These are phyloP conservation scores for Champsocephalus esox DNA, from an alignment of 2,797 vertebrate genomes.

Conservation along the genomic window DNA sequence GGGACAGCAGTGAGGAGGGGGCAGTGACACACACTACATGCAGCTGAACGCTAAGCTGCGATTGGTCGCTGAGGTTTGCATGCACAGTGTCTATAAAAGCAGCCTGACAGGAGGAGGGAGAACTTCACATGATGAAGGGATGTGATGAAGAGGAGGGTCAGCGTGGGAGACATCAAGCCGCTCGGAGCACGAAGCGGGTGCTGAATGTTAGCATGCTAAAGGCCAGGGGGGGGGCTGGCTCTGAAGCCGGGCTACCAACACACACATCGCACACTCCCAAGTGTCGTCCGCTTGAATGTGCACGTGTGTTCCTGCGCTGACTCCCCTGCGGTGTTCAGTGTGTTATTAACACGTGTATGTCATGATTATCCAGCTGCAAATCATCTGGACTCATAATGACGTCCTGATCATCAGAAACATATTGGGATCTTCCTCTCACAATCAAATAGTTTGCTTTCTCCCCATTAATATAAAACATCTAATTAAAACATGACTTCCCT, in stretches of 20 bases:
- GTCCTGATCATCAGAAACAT: no score
- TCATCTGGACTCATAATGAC: no score
- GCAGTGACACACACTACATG: constrained; percentile 29
- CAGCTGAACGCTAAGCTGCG: constrained; percentile 6
- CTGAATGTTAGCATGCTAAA: constrained; percentile 18
- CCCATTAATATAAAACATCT: no score
- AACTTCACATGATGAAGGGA: not conserved
- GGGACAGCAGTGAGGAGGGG: constrained; percentile 60
- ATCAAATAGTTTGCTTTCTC: no score
- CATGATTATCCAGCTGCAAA: no score
- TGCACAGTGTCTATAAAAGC: not conserved
- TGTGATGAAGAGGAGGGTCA: not conserved
- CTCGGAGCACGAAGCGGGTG: not conserved
- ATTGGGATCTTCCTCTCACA: no score
- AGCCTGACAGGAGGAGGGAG: not conserved
- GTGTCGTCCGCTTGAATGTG: not conserved
- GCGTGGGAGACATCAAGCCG: not conserved
- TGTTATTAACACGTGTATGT: no score
- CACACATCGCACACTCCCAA: constrained; percentile 1
- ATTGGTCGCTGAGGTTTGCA: not conserved
- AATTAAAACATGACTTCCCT: no score
- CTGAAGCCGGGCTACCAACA: constrained; percentile 14
- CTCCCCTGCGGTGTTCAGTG: no score
- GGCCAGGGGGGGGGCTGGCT: not conserved
- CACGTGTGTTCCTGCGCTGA: not conserved